A percentile compares a stretch with the other conserved stretches of the same genome.
phyloP scores from a whole-genome alignment of 2,797 vertebrate genomes.

The Parotocinclus haroldoi region DNA sequence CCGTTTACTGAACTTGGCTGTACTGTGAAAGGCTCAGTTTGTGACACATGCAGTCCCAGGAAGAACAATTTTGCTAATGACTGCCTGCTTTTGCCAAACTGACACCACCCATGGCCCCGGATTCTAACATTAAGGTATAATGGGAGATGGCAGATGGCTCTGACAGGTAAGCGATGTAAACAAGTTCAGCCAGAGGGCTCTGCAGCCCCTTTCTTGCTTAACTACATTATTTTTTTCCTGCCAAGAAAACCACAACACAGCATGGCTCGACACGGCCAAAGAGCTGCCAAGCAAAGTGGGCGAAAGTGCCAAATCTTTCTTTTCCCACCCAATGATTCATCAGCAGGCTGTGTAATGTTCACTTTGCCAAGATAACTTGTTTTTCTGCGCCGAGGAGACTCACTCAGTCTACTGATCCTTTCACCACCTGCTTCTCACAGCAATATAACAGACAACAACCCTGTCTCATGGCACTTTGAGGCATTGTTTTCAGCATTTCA shows the following conservation, averaged over 20 bases:
- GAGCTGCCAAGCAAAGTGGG: conserved; percentile 33
- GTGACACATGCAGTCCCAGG: not conserved
- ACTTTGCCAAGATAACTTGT: conserved; percentile 8
- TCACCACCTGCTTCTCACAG: conserved; percentile 29
- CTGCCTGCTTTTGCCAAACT: not conserved
- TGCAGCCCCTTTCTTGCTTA: conserved; percentile 12
- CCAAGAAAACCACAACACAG: conserved; percentile 32
- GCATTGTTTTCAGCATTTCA: not conserved
- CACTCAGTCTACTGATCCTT: not conserved
- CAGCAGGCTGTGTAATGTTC: conserved; percentile 18
- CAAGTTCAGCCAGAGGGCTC: not conserved
- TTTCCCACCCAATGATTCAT: conserved; percentile 38
- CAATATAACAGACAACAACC: conserved; percentile 15
- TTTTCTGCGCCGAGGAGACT: conserved; percentile 23
- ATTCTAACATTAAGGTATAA: not conserved
- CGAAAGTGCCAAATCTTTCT: conserved; percentile 34
- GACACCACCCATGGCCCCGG: conserved; percentile 5
- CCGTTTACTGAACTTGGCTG: conserved; percentile 9
- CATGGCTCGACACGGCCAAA: conserved; percentile 13
- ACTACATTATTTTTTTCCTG: conserved; percentile 19
- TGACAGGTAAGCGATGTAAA: conserved; percentile 24
- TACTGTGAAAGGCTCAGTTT: too few relatives aligned
- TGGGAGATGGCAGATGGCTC: conserved; percentile 8
- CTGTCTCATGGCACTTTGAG: not conserved
- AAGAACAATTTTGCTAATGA: conserved; percentile 1